phyloP scores from a whole-genome alignment of 1,140 invertebrate species.

The Drosophila pachea region DNA sequence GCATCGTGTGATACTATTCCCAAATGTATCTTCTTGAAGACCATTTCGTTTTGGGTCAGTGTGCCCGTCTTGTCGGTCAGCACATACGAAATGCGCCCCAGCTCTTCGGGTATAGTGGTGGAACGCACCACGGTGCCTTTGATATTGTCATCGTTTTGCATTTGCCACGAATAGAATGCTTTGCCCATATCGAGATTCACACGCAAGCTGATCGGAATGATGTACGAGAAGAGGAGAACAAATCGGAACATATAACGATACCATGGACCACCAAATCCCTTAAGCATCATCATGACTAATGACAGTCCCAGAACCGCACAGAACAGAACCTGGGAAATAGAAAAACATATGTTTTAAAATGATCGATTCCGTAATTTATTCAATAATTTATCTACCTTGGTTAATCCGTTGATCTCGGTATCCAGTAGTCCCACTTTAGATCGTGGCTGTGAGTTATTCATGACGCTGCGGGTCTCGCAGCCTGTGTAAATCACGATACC shows the following conservation, averaged over 20 bases:
- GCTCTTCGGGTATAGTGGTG: conserved; percentile 98
- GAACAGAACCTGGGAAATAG: conserved; percentile 87
- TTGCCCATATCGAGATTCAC: conserved; percentile 99
- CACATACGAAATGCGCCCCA: conserved; percentile 97
- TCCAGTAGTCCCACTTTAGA: conserved; percentile 97
- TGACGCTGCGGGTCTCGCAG: conserved; percentile 95
- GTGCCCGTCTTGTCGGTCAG: conserved; percentile 99
- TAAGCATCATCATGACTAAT: conserved; percentile 96
- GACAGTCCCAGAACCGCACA: conserved; percentile 93
- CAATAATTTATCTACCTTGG: conserved; percentile 82
- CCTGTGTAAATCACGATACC: conserved; percentile 98
- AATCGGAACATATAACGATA: conserved; percentile 98
- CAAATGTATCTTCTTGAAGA: conserved; percentile 95
- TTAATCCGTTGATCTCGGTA: conserved; percentile 96
- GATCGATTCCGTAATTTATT: not conserved
- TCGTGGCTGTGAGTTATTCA: conserved; percentile 98
- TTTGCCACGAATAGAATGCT: conserved; percentile 97
- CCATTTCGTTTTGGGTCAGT: conserved; percentile 99
- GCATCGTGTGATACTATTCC: conserved; percentile 92
- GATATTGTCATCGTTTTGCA: conserved; percentile 95
- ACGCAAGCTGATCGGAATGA: conserved; percentile 98
- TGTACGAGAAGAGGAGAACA: conserved; percentile 98
- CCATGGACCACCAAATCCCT: conserved; percentile 98
- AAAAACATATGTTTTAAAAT: conserved; percentile 6
- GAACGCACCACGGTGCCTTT: conserved; percentile 97